Base-by-base conservation (phyloP, 2,888 invertebrate genomes). In the Phalangium opilio region DNA sequence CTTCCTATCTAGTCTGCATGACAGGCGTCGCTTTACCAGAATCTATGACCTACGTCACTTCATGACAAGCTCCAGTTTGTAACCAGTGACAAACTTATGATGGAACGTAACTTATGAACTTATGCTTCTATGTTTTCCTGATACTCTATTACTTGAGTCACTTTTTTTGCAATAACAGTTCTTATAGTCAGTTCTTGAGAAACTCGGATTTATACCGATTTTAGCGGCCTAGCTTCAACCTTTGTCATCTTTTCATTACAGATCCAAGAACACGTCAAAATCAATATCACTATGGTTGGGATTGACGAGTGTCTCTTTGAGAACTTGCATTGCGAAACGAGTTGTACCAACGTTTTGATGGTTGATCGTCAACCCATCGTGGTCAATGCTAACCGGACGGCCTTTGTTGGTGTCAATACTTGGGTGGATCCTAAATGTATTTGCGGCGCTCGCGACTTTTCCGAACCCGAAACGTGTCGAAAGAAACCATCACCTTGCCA, bases 361-460 rank as follows among this genome's bases (percentile, higher is more conserved):
- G 55, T 57, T 8, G 62, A 86, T 86, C 58, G 51, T 10, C 52
- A 54, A 20, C 60, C 60, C 3, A 50, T 56, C 40, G 50, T 95
- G 78, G 91, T 98, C 3, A 93, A 95, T 68, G 85, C 96, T 14
- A 99, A 98, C 64, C 86, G 85, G 67, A 96, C 96, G 0, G 83
- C 95, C 1, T 72, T 98, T 52, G 93, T 98, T 32, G 96, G 96
- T 11, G 90, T 98, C 1, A 75, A 91, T 48, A 87, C 95, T 1
- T 87, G 86, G 64, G 84, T 91, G 1, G 73, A 86, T 55, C 84
- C 91, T 0, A 85, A 89, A 63, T 95, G 93, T 62, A 85, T 85
- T 14, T 93, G 93, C 63, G 87, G 87, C 5, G 87, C 91, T 0
- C 74, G 91, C 47, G 89, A 90, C 66, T 95, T 93, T 67, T 81